Conservation (phyloP, 2,888 invertebrate genomes). For the Nomada lathburiana region DNA sequence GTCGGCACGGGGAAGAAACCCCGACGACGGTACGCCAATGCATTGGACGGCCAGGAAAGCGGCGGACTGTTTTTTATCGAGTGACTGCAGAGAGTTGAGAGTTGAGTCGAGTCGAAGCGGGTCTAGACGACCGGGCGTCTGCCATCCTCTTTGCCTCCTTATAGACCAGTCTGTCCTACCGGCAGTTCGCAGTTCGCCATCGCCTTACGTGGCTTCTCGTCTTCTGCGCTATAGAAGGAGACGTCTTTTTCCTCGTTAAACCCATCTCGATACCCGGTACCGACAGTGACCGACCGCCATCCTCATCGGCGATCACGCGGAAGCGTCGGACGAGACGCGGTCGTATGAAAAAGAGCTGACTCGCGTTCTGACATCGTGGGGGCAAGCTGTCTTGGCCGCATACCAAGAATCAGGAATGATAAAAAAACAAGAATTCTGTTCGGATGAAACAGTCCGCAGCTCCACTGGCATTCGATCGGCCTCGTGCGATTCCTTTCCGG, state of each 20-base stretch:
- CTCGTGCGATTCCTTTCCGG: conserved; percentile 7
- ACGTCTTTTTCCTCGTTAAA: conserved; percentile 65
- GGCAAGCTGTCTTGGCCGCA: conserved; percentile 30
- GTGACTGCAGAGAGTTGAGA: conserved; percentile 78
- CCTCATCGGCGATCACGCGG: conserved; percentile 44
- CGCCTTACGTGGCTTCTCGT: conserved; percentile 58
- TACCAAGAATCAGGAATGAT: conserved; percentile 19
- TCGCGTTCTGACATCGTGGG: conserved; percentile 4
- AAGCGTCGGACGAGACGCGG: conserved; percentile 29
- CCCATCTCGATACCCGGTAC: conserved; percentile 58
- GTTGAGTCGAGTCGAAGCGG: conserved; percentile 74
- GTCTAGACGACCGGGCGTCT: conserved; percentile 77
- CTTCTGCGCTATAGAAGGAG: conserved; percentile 48
- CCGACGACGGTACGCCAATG: conserved; percentile 69
- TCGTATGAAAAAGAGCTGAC: conserved; percentile 25
- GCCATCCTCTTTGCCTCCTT: conserved; percentile 70
- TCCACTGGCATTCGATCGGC: conserved; percentile 22
- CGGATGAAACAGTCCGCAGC: conserved; percentile 24
- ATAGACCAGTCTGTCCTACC: conserved; percentile 58
- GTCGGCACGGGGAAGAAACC: conserved; percentile 1
- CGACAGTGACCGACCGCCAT: conserved; percentile 24
- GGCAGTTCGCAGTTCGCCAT: conserved; percentile 40
- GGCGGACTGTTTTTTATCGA: conserved; percentile 79
- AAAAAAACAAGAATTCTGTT: conserved; percentile 24
- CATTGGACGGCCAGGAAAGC: conserved; percentile 74